Conservation (phyloP, 2,797 vertebrate genomes). For the Myotis planiceps region DNA sequence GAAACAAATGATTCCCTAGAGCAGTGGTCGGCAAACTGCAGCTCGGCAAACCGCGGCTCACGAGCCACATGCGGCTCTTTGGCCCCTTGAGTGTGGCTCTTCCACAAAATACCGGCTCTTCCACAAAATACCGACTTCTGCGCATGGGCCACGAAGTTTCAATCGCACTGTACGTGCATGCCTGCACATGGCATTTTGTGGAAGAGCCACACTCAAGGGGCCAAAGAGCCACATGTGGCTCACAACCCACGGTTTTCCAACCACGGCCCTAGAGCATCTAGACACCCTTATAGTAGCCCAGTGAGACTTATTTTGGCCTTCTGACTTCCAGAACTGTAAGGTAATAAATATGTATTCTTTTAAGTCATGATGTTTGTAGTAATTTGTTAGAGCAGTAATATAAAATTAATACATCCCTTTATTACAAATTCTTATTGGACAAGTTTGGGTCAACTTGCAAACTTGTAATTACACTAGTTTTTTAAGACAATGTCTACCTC, state of each 20-base stretch:
- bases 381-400: background rate
- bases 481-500: slow-evolving; percentile 14
- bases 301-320: background rate
- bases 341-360: background rate
- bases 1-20: background rate
- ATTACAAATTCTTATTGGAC: slow-evolving; percentile 6
- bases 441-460: background rate
- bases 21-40: no score
- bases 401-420: slow-evolving; percentile 3
- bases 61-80: no score
- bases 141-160: no score
- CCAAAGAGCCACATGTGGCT: no score
- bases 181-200: no score
- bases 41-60: no score
- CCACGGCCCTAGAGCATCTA: background rate
- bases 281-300: background rate
- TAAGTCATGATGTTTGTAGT: background rate
- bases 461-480: slow-evolving; percentile 24
- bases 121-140: no score
- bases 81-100: no score
- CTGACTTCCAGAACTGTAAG: background rate
- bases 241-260: fast-evolving
- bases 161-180: no score
- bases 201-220: no score
- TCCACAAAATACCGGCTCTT: no score